A percentile compares a stretch with the other conserved stretches of the same genome.
Conservation (phyloP, 1,140 invertebrate species). For the Argopecten irradians region DNA sequence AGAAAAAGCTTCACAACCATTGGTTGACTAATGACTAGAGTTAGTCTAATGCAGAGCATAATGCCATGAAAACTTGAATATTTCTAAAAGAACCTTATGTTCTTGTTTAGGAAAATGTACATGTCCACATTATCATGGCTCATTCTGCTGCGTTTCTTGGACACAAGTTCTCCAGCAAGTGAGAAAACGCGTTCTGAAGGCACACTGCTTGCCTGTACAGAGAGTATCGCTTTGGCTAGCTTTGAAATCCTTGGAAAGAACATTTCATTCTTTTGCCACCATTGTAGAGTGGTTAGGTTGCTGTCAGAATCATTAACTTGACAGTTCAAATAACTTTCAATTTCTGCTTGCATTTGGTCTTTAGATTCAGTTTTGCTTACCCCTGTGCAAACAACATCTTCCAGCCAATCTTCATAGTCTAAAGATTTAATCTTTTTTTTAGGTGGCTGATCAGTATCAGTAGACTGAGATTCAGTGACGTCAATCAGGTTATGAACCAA, state of each 20-base stretch:
- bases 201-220: neutral
- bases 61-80: too few relatives aligned
- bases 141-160: neutral
- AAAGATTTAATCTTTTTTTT: too few relatives aligned
- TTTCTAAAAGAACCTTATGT: neutral
- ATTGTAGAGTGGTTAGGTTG: neutral
- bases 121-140: neutral
- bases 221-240: neutral
- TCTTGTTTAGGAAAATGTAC: slow-evolving; percentile 13
- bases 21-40: too few relatives aligned
- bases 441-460: too few relatives aligned
- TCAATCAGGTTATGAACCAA: too few relatives aligned
- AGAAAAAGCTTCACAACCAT: too few relatives aligned
- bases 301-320: neutral
- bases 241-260: neutral
- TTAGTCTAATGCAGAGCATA: too few relatives aligned
- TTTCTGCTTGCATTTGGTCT: slow-evolving; percentile 11
- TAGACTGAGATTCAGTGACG: too few relatives aligned
- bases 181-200: neutral
- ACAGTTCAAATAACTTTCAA: neutral
- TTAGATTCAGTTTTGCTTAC: too few relatives aligned
- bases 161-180: neutral
- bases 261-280: slow-evolving; percentile 26
- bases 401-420: too few relatives aligned
- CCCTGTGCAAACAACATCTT: too few relatives aligned